Conservation (phyloP, 2,113 vertebrate species). For the Cariama cristata region DNA sequence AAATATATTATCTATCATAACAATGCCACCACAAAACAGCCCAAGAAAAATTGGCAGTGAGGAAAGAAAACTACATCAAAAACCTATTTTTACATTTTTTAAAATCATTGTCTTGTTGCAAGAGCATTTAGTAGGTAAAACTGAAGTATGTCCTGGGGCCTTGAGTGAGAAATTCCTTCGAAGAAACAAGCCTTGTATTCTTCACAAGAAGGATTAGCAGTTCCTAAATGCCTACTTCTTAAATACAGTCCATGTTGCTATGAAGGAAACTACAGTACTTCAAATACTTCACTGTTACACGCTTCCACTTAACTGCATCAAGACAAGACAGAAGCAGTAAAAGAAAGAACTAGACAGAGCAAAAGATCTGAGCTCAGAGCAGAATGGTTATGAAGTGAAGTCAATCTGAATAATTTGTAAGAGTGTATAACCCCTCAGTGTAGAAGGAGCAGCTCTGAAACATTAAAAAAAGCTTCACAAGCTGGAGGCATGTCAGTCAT, state of each 20-base stretch:
- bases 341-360: neutral
- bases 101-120: neutral
- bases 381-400: neutral
- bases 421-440: neutral
- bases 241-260: neutral
- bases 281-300: neutral
- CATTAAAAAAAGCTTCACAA: neutral
- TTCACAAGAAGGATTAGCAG: slow-evolving; percentile 36
- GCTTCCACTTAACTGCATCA: neutral
- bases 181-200: slow-evolving; percentile 47
- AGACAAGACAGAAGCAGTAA: neutral
- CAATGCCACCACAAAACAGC: neutral
- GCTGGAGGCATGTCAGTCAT: neutral
- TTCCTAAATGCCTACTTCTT: slow-evolving; percentile 54
- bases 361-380: neutral
- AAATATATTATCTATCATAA: neutral
- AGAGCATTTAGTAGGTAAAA: neutral
- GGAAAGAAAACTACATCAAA: neutral
- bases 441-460: neutral
- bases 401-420: neutral
- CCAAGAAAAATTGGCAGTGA: neutral
- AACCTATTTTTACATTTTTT: neutral
- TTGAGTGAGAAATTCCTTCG: neutral
- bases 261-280: neutral
- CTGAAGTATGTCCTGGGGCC: neutral